Evolutionary conservation across 2,797 vertebrate genomes (phyloP).

Genomic region (Falco cherrug): DNA sequence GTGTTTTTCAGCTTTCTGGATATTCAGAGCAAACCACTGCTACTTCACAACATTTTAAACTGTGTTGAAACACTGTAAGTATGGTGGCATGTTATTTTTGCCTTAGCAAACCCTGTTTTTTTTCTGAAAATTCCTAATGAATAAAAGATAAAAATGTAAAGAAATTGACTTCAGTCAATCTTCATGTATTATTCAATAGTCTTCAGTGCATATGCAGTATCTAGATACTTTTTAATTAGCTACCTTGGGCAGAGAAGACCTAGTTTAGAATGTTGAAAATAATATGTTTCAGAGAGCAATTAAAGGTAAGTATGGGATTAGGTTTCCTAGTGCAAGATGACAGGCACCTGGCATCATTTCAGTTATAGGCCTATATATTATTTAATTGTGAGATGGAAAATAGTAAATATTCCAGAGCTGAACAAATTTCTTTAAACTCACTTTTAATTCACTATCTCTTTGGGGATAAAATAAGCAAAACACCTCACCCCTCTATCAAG

Average conservation of each 20-base stretch:
- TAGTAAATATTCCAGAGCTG: background rate
- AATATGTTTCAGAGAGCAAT: slow-evolving; percentile 54
- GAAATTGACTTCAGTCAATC: slow-evolving; percentile 69
- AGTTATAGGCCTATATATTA: background rate
- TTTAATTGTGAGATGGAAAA: slow-evolving; percentile 38
- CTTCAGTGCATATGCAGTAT: background rate
- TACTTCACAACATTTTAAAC: background rate
- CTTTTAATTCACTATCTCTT: background rate
- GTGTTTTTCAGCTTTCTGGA: background rate
- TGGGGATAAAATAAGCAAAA: background rate
- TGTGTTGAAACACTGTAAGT: background rate
- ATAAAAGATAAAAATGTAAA: slow-evolving; percentile 73
- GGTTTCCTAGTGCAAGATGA: background rate
- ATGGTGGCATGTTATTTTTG: slow-evolving; percentile 21
- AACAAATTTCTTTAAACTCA: background rate
- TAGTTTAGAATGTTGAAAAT: slow-evolving; percentile 56
- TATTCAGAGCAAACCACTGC: background rate
- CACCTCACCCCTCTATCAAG: background rate
- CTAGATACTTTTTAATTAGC: slow-evolving; percentile 67
- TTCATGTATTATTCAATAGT: slow-evolving; percentile 74
- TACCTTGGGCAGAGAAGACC: slow-evolving; percentile 51
- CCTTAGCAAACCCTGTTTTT: background rate
- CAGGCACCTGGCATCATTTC: background rate
- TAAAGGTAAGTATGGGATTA: slow-evolving; percentile 56
- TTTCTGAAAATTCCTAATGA: slow-evolving; percentile 59